A percentile compares a stretch with the other conserved stretches of the same genome.
These are phyloP conservation scores for Ephestia elutella DNA, from an alignment of 1,140 invertebrate genomes.

Conservation along the genomic window DNA sequence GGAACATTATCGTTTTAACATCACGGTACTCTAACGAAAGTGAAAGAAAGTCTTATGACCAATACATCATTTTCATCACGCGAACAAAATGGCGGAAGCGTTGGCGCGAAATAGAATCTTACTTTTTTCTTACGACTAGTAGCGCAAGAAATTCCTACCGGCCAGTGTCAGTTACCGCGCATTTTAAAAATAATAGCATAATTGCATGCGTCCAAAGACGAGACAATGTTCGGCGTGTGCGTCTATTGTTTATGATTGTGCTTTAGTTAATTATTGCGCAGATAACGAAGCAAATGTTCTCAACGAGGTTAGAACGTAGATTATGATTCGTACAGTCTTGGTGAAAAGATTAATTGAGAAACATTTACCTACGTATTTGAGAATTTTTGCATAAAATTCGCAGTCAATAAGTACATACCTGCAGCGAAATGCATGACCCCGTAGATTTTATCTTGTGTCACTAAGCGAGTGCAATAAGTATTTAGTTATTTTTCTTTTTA, in stretches of 20 bases:
- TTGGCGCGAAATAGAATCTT: conserved; percentile 61
- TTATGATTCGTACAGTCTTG: too few relatives aligned
- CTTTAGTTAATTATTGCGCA: not conserved
- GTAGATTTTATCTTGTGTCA: too few relatives aligned
- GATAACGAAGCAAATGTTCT: not conserved
- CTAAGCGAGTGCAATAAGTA: too few relatives aligned
- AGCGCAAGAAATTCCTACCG: conserved; percentile 48
- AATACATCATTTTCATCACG: conserved; percentile 70
- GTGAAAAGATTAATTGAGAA: too few relatives aligned
- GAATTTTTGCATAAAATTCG: too few relatives aligned
- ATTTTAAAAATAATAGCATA: conserved; percentile 27
- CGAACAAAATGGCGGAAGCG: conserved; percentile 56
- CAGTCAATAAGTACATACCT: too few relatives aligned
- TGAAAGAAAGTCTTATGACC: conserved; percentile 61
- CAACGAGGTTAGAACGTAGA: too few relatives aligned
- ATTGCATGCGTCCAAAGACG: conserved; percentile 1
- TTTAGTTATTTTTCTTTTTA: too few relatives aligned
- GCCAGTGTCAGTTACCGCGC: conserved; percentile 62
- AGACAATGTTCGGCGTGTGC: not conserved
- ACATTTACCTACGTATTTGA: too few relatives aligned
- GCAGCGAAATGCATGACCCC: too few relatives aligned
- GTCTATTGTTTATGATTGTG: not conserved
- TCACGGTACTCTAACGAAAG: conserved; percentile 51
- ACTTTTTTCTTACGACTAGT: conserved; percentile 52
- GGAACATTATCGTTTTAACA: conserved; percentile 32